Percentiles rank a stretch among this genome's conserved stretches.
Conservation (phyloP, 2,113 vertebrate species). For the Bothrops jararaca region DNA sequence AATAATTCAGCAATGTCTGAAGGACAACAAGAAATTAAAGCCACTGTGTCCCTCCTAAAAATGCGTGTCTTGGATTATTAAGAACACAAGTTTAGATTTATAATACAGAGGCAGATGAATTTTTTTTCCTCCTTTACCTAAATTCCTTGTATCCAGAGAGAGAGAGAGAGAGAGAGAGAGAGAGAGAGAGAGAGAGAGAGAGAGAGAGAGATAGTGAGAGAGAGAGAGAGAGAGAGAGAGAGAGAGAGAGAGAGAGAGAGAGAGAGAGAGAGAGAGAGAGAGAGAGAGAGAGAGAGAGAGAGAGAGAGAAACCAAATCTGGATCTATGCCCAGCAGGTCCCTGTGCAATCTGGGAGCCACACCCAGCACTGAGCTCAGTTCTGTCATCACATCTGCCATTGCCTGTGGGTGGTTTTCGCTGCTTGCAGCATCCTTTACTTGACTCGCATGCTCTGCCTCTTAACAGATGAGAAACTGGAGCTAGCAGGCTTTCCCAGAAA, state of each 20-base stretch:
- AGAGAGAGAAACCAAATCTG: not conserved
- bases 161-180: not conserved
- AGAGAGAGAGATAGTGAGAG: not conserved
- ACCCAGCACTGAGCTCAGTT: slow-evolving; percentile 5
- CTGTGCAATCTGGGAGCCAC: slow-evolving; percentile 1
- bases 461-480: not conserved
- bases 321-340: not conserved
- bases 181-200: too few relatives aligned
- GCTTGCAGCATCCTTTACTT: not conserved
- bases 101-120: not conserved
- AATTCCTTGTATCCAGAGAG: too few relatives aligned
- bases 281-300: too few relatives aligned
- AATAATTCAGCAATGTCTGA: not conserved
- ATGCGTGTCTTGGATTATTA: not conserved
- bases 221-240: too few relatives aligned
- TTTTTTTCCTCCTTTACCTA: not conserved
- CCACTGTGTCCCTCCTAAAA: too few relatives aligned
- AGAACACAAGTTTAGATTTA: not conserved
- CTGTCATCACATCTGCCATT: slow-evolving; percentile 15
- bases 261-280: not conserved
- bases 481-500: not conserved
- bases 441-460: not conserved
- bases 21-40: not conserved
- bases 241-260: not conserved
- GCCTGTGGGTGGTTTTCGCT: slow-evolving; percentile 6